These are phyloP conservation scores for Rattus norvegicus DNA, from an alignment of 2,113 vertebrate genomes.

Conservation along the genomic window GRCr8 NC_086025.1:29964001-29964500, in stretches of 20 bases:
- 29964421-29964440: background rate
- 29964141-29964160: background rate
- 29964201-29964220: no score
- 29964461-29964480: background rate
- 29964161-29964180: background rate
- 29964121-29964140: background rate
- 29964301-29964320: background rate
- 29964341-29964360: background rate
- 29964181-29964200: background rate
- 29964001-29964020: background rate
- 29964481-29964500: background rate
- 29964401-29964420: background rate
- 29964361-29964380: background rate
- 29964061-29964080: background rate
- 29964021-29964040: background rate
- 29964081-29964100: fast-evolving
- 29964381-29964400: no score
- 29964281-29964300: background rate
- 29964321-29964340: no score
- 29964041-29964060: slow-evolving; percentile 50
- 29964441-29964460: background rate
- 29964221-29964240: background rate
- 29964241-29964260: background rate
- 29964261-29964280: background rate
- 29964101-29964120: background rate